phyloP scores from a whole-genome alignment of 2,888 invertebrate species.

The Lucinisca nassula region DNA sequence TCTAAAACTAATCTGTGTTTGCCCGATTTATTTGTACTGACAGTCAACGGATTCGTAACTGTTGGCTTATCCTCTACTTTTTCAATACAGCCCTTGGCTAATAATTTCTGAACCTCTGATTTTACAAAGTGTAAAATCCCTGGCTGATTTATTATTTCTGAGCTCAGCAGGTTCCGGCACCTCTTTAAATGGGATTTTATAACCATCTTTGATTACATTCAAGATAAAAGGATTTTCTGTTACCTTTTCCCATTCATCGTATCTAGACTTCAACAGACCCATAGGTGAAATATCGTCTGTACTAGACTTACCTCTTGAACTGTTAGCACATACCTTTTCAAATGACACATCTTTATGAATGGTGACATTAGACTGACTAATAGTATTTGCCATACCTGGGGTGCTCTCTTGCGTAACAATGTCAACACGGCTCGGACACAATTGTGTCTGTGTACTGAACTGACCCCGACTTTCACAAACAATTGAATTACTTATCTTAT shows the following conservation, averaged over 20 bases:
- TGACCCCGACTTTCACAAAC: neutral
- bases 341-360: neutral
- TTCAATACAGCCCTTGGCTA: neutral
- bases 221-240: neutral
- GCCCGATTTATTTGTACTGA: neutral
- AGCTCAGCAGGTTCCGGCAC: neutral
- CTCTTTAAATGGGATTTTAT: constrained; percentile 4
- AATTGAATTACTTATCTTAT: neutral
- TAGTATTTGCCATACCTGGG: neutral
- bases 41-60: constrained; percentile 6
- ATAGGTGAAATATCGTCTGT: neutral
- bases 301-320: neutral
- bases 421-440: neutral
- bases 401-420: neutral
- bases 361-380: neutral
- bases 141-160: constrained; percentile 10
- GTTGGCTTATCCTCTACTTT: neutral
- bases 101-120: neutral
- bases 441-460: neutral
- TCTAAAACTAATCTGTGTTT: constrained; percentile 12
- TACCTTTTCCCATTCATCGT: neutral
- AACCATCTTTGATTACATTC: neutral
- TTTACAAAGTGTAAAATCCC: neutral
- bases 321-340: neutral
- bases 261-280: neutral